phyloP scores from a whole-genome alignment of 2,888 invertebrate genomes.

The Eristalinus aeneus region DNA sequence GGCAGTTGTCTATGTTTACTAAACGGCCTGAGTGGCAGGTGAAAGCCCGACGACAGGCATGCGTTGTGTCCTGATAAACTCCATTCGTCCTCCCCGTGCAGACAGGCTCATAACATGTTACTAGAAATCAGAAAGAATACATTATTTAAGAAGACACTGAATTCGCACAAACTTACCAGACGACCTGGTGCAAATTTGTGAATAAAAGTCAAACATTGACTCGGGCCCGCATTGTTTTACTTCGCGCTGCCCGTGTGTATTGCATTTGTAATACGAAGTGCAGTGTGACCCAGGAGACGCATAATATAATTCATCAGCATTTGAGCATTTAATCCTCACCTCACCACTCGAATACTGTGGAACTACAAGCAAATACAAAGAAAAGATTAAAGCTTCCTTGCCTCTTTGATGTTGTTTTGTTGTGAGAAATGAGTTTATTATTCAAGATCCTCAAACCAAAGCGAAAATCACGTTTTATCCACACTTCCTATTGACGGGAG shows the following conservation, averaged over 20 bases:
- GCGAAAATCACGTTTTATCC: constrained; percentile 37
- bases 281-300: constrained; percentile 83
- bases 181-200: constrained; percentile 82
- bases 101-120: constrained; percentile 83
- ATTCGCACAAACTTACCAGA: constrained; percentile 75
- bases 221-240: constrained; percentile 82
- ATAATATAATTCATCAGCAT: constrained; percentile 78
- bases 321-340: constrained; percentile 73
- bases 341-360: constrained; percentile 40
- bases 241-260: constrained; percentile 73
- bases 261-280: constrained; percentile 83
- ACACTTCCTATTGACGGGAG: constrained; percentile 32
- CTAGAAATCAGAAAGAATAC: constrained; percentile 72
- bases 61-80: constrained; percentile 83
- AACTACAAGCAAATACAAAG: constrained; percentile 29
- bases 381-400: neutral
- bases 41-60: constrained; percentile 82
- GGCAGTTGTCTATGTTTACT: constrained; percentile 81
- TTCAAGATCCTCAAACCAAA: neutral
- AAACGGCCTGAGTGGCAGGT: constrained; percentile 82
- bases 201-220: constrained; percentile 83
- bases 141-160: neutral
- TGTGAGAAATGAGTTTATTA: neutral
- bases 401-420: neutral
- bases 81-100: constrained; percentile 84